These are phyloP conservation scores for Onychomys arenicola DNA, from an alignment of 2,797 vertebrate species.

Conservation along the genomic window DNA sequence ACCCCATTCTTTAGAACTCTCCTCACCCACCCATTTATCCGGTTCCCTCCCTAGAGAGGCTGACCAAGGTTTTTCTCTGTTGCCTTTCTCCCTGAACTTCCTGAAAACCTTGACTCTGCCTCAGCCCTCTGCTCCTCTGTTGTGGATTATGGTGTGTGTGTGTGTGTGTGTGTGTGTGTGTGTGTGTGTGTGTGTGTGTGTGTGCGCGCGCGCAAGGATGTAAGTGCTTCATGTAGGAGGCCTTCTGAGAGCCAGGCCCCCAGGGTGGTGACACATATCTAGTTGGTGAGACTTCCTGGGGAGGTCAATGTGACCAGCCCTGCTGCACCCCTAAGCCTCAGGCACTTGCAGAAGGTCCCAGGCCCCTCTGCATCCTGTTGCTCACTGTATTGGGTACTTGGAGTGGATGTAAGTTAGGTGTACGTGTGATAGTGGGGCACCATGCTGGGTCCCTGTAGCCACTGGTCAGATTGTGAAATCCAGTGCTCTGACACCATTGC, in stretches of 20 bases:
- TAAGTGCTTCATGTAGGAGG: neutral
- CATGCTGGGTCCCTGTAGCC: neutral
- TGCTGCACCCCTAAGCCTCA: neutral
- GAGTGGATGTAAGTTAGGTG: too few relatives aligned
- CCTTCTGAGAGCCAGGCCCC: neutral
- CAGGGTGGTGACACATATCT: neutral
- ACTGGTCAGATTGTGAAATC: neutral
- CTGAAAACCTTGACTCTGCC: neutral
- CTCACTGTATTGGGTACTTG: neutral
- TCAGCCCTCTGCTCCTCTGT: neutral
- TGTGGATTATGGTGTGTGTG: neutral
- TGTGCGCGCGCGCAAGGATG: neutral
- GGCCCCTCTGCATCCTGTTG: neutral
- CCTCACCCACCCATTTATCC: too few relatives aligned
- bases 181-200: neutral
- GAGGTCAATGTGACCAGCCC: neutral
- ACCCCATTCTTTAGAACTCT: neutral
- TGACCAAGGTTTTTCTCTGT: accelerated
- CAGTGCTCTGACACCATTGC: neutral
- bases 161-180: too few relatives aligned
- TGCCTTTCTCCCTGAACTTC: neutral
- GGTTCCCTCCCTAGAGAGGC: neutral
- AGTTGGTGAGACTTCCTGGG: neutral
- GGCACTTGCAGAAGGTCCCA: neutral
- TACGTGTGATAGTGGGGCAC: accelerated